Evolutionary conservation across 2,888 invertebrate genomes (phyloP), one percentile per base, ranked within the genome.

Genomic region (Hartigia nigra): DNA sequence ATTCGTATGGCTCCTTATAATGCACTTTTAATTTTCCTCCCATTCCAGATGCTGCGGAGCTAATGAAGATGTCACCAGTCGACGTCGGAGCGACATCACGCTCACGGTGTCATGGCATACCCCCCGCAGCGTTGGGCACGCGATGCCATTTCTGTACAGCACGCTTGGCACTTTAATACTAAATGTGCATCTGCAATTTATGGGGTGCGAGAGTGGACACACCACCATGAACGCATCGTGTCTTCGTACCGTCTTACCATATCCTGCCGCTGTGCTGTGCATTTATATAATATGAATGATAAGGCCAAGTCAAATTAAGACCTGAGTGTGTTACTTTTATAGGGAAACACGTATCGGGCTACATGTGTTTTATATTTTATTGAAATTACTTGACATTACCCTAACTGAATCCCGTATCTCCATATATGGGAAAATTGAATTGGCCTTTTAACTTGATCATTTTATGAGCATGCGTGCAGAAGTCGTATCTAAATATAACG

Each of bases 101-200:
- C 82, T 81, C 82, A 78, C 80, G 80, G 76, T 84, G 81, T 81
- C 55, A 55, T 55, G 55, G 55, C 23, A 55, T 2, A 9, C 55
- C 55, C 81, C 86, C 87, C 84, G 84, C 82, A 80, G 86, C 80
- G 87, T 82, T 77, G 81, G 83, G 82, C 85, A 87, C 85, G 87
- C 86, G 85, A 85, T 84, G 83, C 80, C 81, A 80, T 84, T 82
- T 14, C 72, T 32, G 31, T 14, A 12, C 31, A 23, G 31, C 14
- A 12, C 31, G 32, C 31, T 23, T 31, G 31, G 31, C 31, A 31
- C 78, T 77, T 82, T 75, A 55, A 70, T 81, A 83, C 81, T 84
- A 81, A 85, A 86, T 76, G 83, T 83, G 81, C 79, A 77, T 77
- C 74, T 77, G 76, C 84, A 85, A 86, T 86, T 86, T 86, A 86